These are phyloP conservation scores for Albula glossodonta DNA, from an alignment of 2,113 vertebrate genomes.

Conservation along the genomic window DNA sequence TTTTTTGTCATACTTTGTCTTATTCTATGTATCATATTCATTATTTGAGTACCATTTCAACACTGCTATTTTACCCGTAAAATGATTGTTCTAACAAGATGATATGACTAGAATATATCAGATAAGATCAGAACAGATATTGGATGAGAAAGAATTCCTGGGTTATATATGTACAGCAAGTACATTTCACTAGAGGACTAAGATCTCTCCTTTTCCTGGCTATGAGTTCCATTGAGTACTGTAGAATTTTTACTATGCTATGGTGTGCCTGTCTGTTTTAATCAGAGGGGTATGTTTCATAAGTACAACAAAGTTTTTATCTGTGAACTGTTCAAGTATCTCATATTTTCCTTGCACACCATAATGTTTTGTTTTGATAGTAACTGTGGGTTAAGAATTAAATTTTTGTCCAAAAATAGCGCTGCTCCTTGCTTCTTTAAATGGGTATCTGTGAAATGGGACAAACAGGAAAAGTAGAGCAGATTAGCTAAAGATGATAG, in stretches of 20 bases:
- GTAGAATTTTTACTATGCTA: neutral
- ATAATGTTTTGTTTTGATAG: neutral
- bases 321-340: neutral
- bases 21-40: neutral
- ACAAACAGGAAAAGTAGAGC: neutral
- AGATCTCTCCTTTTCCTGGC: neutral
- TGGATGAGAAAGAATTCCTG: too few relatives aligned
- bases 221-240: neutral
- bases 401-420: neutral
- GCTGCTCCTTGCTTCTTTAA: neutral
- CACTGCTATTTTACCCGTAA: neutral
- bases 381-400: neutral
- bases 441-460: neutral
- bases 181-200: too few relatives aligned
- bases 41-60: neutral
- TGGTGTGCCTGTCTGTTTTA: neutral
- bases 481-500: neutral
- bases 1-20: too few relatives aligned
- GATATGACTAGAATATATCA: too few relatives aligned
- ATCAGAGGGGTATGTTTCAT: neutral
- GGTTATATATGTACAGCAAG: too few relatives aligned
- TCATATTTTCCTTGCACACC: neutral
- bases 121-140: too few relatives aligned
- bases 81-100: neutral
- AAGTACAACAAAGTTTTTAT: neutral